Evolutionary conservation across 1,140 invertebrate species (phyloP).

Genomic region (Cyclargus thomasi): DNA sequence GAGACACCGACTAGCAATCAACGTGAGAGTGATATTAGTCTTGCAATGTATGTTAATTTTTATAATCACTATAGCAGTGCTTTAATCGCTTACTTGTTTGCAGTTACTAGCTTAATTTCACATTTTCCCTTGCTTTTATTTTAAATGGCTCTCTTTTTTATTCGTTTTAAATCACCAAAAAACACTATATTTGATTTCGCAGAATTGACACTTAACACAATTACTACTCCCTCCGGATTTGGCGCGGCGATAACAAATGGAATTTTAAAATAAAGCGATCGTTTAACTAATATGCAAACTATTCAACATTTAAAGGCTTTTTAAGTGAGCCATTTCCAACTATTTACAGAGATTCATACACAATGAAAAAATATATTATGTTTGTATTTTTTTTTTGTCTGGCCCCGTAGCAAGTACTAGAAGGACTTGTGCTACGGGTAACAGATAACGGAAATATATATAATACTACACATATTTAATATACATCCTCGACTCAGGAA

Average conservation of each 20-base stretch:
- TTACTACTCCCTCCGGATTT: slow-evolving; percentile 4
- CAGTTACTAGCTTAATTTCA: too few relatives aligned
- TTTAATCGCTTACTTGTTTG: too few relatives aligned
- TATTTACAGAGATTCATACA: not conserved
- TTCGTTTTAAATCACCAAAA: not conserved
- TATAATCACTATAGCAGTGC: too few relatives aligned
- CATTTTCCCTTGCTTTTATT: not conserved
- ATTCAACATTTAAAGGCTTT: not conserved
- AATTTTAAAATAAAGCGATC: slow-evolving; percentile 9
- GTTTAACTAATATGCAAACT: slow-evolving; percentile 4
- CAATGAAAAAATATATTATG: not conserved
- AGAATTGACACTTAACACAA: slow-evolving; percentile 14
- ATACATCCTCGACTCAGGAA: too few relatives aligned
- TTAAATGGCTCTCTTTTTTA: not conserved
- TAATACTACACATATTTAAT: too few relatives aligned
- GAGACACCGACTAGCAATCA: too few relatives aligned
- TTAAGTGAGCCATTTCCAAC: not conserved
- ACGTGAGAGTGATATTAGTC: too few relatives aligned
- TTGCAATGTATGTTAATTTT: too few relatives aligned
- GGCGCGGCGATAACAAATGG: slow-evolving; percentile 1
- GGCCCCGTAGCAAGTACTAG: too few relatives aligned
- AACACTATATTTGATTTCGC: slow-evolving; percentile 8
- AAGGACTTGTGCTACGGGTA: too few relatives aligned
- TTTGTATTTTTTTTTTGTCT: too few relatives aligned
- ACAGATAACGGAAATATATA: too few relatives aligned